A percentile compares a stretch with the other conserved stretches of the same genome.
Conservation (phyloP, 2,113 vertebrate species). For the Himantopus leucocephalus region DNA sequence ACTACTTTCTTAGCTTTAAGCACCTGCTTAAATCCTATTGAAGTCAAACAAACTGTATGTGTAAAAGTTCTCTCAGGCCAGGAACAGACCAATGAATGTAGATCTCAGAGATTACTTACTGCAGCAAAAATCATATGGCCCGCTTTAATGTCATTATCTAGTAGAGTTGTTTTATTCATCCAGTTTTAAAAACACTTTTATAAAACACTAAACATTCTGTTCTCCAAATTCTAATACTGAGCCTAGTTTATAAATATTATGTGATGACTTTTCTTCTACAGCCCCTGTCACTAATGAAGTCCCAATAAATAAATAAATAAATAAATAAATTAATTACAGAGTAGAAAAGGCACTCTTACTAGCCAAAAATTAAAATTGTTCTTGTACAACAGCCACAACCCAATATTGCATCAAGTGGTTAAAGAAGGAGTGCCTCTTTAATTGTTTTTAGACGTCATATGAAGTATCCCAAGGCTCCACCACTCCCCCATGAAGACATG, state of each 20-base stretch:
- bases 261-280: neutral
- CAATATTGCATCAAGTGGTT: neutral
- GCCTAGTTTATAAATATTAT: neutral
- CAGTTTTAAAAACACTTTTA: neutral
- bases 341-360: too few species aligned
- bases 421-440: neutral
- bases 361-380: neutral
- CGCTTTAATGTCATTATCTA: neutral
- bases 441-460: neutral
- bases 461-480: neutral
- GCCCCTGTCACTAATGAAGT: neutral
- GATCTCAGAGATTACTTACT: neutral
- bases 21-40: neutral
- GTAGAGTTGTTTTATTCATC: neutral
- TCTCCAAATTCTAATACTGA: neutral
- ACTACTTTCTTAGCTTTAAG: neutral
- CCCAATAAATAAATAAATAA: neutral
- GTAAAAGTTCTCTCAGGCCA: neutral
- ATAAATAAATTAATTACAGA: fast-evolving
- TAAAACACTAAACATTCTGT: neutral
- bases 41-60: neutral
- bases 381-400: fast-evolving
- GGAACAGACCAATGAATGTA: neutral
- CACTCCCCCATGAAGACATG: too few species aligned
- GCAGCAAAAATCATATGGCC: neutral